phyloP scores from a whole-genome alignment of 1,140 invertebrate genomes.

The Sitodiplosis mosellana region DNA sequence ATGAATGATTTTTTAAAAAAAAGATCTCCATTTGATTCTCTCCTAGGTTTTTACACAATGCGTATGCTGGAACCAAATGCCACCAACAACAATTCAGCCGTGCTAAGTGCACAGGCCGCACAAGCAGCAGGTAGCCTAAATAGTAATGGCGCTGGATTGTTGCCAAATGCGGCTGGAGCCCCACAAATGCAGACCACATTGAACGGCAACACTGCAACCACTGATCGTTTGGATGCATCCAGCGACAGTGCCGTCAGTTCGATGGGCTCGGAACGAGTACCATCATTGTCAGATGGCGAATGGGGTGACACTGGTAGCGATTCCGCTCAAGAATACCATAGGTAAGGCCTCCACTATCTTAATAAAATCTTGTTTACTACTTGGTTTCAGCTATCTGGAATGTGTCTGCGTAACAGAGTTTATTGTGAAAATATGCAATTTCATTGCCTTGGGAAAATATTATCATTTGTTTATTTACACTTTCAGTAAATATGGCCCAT shows the following conservation, averaged over 20 bases:
- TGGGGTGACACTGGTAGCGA: conserved; percentile 77
- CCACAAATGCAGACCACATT: conserved; percentile 16
- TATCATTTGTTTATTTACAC: conserved; percentile 8
- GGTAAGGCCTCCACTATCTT: too few species aligned
- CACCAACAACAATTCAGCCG: conserved; percentile 25
- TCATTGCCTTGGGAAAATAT: background rate
- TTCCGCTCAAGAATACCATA: conserved; percentile 44
- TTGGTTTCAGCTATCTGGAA: too few species aligned
- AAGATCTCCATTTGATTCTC: conserved; percentile 11
- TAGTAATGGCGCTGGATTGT: conserved; percentile 13
- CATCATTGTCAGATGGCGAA: conserved; percentile 68
- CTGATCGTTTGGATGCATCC: conserved; percentile 59
- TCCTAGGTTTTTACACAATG: conserved; percentile 69
- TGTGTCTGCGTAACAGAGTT: background rate
- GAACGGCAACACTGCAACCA: conserved; percentile 10
- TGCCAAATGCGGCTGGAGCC: conserved; percentile 16
- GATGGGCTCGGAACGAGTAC: conserved; percentile 78
- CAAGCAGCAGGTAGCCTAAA: conserved; percentile 12
- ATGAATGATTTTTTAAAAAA: conserved; percentile 8
- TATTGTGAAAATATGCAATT: conserved; percentile 3
- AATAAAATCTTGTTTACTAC: too few species aligned
- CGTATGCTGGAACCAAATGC: conserved; percentile 52
- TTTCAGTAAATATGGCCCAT: conserved; percentile 47
- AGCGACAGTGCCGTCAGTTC: conserved; percentile 77
- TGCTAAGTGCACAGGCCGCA: conserved; percentile 11